These are phyloP conservation scores for Hydropsyche betteni DNA, from an alignment of 2,888 invertebrate genomes.

Conservation along the genomic window DNA sequence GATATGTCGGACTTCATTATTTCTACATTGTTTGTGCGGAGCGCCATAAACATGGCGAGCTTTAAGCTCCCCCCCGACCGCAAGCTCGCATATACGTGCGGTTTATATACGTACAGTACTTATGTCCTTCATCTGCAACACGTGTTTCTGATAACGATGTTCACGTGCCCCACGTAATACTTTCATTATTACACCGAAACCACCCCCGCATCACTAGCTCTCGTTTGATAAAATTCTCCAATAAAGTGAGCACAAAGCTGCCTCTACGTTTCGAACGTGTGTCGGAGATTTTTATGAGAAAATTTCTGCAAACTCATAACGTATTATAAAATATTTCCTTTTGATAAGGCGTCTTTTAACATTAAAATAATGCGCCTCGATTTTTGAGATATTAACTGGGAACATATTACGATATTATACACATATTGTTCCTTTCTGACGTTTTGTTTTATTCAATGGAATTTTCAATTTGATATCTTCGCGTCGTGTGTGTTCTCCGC, in stretches of 20 bases:
- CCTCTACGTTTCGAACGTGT: too few relatives aligned
- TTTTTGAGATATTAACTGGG: too few relatives aligned
- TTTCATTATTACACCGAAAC: slow-evolving; percentile 1
- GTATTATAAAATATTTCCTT: too few relatives aligned
- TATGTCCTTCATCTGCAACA: slow-evolving; percentile 34
- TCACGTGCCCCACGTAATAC: slow-evolving; percentile 18
- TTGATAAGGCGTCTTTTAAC: too few relatives aligned
- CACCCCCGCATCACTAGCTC: too few relatives aligned
- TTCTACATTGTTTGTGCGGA: slow-evolving; percentile 17
- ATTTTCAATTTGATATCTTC: slow-evolving; percentile 13
- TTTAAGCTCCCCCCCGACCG: slow-evolving; percentile 30
- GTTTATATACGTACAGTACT: slow-evolving; percentile 8
- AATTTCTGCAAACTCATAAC: too few relatives aligned
- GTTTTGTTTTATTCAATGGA: neutral
- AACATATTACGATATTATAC: too few relatives aligned
- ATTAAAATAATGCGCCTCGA: too few relatives aligned
- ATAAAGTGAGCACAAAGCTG: too few relatives aligned
- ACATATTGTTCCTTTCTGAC: neutral
- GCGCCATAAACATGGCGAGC: slow-evolving; percentile 27
- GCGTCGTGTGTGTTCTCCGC: neutral
- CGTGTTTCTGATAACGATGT: slow-evolving; percentile 38
- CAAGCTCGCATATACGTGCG: neutral
- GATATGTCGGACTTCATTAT: slow-evolving; percentile 30
- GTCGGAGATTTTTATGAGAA: too few relatives aligned
- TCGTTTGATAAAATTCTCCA: too few relatives aligned